Conservation (phyloP, 2,797 vertebrate species). For the Macropus fuliginosus region DNA sequence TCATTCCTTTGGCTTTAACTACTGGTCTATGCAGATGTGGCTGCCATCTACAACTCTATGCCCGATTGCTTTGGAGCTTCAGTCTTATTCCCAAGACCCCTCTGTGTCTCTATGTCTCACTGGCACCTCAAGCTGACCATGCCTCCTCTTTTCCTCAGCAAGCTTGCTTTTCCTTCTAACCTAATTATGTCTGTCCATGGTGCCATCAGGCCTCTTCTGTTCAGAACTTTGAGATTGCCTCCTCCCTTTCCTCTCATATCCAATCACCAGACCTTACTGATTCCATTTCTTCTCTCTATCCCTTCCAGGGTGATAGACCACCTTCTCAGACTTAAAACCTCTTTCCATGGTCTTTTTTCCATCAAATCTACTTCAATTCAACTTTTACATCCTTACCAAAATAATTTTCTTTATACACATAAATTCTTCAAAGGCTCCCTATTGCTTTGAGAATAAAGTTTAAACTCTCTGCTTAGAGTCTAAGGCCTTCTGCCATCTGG, state of each 20-base stretch:
- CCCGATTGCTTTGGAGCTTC: neutral
- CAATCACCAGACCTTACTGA: neutral
- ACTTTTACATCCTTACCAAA: neutral
- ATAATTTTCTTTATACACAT: neutral
- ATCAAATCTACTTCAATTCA: neutral
- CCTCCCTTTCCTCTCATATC: neutral
- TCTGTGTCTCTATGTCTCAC: neutral
- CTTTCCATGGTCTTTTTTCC: neutral
- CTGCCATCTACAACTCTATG: neutral
- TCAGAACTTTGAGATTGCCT: neutral
- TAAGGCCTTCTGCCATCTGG: neutral
- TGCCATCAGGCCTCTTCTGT: rapidly evolving
- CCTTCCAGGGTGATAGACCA: neutral
- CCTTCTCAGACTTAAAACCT: neutral
- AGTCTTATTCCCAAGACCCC: neutral
- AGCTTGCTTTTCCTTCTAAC: neutral
- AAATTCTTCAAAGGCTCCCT: neutral
- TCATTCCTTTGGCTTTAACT: neutral
- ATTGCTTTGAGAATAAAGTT: neutral
- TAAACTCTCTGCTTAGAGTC: neutral
- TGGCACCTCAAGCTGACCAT: neutral
- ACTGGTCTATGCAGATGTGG: neutral
- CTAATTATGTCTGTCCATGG: neutral
- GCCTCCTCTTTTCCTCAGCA: neutral
- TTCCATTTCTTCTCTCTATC: neutral